Conservation (phyloP, 2,888 invertebrate genomes). For the Chloroclysta siterata region DNA sequence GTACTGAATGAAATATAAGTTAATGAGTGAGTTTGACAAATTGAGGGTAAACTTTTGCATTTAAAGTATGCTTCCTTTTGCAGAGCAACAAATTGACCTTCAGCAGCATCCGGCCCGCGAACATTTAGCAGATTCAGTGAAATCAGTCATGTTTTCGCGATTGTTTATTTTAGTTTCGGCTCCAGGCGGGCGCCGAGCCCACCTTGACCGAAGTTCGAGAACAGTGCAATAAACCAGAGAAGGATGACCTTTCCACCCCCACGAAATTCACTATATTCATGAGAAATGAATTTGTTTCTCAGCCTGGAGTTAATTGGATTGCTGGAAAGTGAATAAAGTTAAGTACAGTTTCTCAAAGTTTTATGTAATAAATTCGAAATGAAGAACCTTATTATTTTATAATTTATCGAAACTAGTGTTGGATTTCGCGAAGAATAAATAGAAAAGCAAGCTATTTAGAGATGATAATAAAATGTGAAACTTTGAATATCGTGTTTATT, state of each 20-base stretch:
- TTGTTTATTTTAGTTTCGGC: slow-evolving; percentile 67
- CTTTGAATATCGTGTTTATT: slow-evolving; percentile 17
- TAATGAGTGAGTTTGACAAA: not conserved
- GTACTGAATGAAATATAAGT: not conserved
- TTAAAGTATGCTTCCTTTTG: slow-evolving; percentile 37
- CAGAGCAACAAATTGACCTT: slow-evolving; percentile 43
- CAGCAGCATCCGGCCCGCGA: slow-evolving; percentile 44
- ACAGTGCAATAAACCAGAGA: slow-evolving; percentile 62
- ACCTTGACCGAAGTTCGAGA: slow-evolving; percentile 72
- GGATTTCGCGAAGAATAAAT: slow-evolving; percentile 9
- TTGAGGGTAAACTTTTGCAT: slow-evolving; percentile 2
- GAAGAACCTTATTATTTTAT: slow-evolving; percentile 24
- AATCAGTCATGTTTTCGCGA: slow-evolving; percentile 57
- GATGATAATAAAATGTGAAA: slow-evolving; percentile 14
- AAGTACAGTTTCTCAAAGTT: slow-evolving; percentile 23
- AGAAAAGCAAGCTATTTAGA: slow-evolving; percentile 3
- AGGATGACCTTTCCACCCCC: slow-evolving; percentile 60
- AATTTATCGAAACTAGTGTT: slow-evolving; percentile 3
- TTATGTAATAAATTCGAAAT: slow-evolving; percentile 26
- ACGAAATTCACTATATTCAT: slow-evolving; percentile 27
- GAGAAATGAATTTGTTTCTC: slow-evolving; percentile 28
- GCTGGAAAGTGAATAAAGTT: slow-evolving; percentile 18
- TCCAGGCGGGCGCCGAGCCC: slow-evolving; percentile 62
- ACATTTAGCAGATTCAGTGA: slow-evolving; percentile 54
- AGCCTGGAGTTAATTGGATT: slow-evolving; percentile 24